Conservation (phyloP, 2,888 invertebrate species). For the Hirtodrosophila histrioides region DNA sequence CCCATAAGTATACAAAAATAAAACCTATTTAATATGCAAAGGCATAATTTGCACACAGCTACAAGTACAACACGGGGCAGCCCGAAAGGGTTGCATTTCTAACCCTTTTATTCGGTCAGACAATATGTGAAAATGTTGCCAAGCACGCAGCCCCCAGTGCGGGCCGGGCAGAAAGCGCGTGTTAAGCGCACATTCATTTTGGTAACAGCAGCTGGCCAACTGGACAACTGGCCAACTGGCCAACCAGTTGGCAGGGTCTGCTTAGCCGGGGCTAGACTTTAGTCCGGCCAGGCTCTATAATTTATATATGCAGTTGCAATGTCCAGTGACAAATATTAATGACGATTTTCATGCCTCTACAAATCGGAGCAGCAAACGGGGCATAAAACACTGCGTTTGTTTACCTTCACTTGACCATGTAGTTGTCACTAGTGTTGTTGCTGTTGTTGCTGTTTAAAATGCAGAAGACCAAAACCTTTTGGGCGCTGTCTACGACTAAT, state of each 20-base stretch:
- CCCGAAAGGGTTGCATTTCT: slow-evolving; percentile 67
- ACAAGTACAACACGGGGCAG: slow-evolving; percentile 16
- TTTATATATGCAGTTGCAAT: slow-evolving; percentile 70
- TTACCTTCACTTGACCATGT: slow-evolving; percentile 32
- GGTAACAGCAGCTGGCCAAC: slow-evolving; percentile 48
- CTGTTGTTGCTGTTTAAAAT: slow-evolving; percentile 54
- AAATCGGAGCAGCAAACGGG: slow-evolving; percentile 35
- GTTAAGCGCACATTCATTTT: slow-evolving; percentile 73
- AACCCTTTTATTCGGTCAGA: slow-evolving; percentile 56
- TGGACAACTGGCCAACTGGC: slow-evolving; percentile 30
- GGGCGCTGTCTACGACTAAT: slow-evolving; percentile 43
- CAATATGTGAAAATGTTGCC: slow-evolving; percentile 68
- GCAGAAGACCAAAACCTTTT: slow-evolving; percentile 54
- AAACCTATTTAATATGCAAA: slow-evolving; percentile 76
- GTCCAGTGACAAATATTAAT: slow-evolving; percentile 83
- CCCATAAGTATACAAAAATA: slow-evolving; percentile 3
- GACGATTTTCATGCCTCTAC: slow-evolving; percentile 81
- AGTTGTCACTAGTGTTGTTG: slow-evolving; percentile 36
- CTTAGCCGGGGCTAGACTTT: slow-evolving; percentile 7
- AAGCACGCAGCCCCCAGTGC: slow-evolving; percentile 58
- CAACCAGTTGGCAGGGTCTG: too few species aligned
- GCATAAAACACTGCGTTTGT: slow-evolving; percentile 5
- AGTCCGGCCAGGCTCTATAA: slow-evolving; percentile 51
- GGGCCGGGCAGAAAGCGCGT: slow-evolving; percentile 52
- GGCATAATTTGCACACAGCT: slow-evolving; percentile 75